Conservation (phyloP, 1,140 invertebrate genomes). For the Aplysia californica region DNA sequence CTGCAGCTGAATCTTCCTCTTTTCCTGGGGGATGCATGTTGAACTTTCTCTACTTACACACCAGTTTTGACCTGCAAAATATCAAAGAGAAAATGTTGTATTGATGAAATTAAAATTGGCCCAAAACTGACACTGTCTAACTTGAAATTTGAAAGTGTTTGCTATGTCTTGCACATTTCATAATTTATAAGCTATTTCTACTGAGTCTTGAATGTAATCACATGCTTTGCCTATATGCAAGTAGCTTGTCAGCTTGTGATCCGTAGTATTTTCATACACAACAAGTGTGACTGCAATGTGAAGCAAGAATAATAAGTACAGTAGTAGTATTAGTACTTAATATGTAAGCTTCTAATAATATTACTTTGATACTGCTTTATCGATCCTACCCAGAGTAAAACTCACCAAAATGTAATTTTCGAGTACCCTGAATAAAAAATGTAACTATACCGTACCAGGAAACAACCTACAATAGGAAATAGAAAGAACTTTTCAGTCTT, state of each 20-base stretch:
- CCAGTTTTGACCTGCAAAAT: neutral
- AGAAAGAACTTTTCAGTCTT: neutral
- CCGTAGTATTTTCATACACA: too few relatives aligned
- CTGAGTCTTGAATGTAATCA: too few relatives aligned
- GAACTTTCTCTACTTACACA: neutral
- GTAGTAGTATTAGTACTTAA: too few relatives aligned
- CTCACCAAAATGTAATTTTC: neutral
- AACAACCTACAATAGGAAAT: neutral
- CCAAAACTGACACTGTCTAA: neutral
- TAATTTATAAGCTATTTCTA: too few relatives aligned
- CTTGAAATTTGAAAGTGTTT: too few relatives aligned
- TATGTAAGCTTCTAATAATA: neutral
- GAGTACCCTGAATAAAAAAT: neutral
- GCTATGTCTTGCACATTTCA: too few relatives aligned
- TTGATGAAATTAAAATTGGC: neutral
- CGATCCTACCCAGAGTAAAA: neutral
- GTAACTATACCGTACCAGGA: neutral
- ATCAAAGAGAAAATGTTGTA: neutral
- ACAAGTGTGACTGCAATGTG: too few relatives aligned
- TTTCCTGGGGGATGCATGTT: neutral
- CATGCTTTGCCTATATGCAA: too few relatives aligned
- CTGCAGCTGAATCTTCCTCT: constrained; percentile 7
- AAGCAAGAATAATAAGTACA: too few relatives aligned
- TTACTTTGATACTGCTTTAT: neutral
- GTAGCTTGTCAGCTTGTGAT: too few relatives aligned